phyloP scores from a whole-genome alignment of 1,140 invertebrate species.

The Olivierus martensii region DNA sequence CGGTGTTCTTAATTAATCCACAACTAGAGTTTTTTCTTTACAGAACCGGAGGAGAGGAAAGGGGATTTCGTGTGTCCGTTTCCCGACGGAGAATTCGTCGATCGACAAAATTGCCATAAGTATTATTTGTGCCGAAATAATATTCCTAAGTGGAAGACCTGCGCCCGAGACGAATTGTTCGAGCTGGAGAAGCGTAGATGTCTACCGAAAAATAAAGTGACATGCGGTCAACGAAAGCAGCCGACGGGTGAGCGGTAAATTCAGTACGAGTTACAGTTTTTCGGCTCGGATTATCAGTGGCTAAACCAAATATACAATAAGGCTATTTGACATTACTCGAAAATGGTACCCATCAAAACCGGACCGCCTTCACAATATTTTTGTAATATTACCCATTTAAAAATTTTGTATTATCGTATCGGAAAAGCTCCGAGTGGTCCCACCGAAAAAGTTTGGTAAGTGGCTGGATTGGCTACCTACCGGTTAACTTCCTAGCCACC shows the following conservation, averaged over 20 bases:
- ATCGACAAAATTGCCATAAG: not conserved
- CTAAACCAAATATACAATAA: too few relatives aligned
- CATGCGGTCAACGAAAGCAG: slow-evolving; percentile 1
- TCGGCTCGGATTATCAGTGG: too few relatives aligned
- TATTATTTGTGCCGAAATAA: slow-evolving; percentile 5
- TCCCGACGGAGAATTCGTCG: slow-evolving; percentile 2
- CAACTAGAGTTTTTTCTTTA: not conserved
- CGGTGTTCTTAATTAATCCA: not conserved
- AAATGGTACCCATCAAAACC: too few relatives aligned
- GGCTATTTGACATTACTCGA: too few relatives aligned
- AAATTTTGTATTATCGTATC: too few relatives aligned
- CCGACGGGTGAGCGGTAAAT: not conserved
- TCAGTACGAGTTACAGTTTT: too few relatives aligned
- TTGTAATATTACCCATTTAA: too few relatives aligned
- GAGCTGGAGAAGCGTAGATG: slow-evolving; percentile 1
- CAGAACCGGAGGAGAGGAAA: slow-evolving; percentile 1
- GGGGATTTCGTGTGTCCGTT: not conserved
- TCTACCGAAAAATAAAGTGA: not conserved
- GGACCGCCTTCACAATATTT: too few relatives aligned
- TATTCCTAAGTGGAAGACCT: not conserved
- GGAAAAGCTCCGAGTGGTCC: too few relatives aligned
- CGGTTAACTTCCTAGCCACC: too few relatives aligned
- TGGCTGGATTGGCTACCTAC: too few relatives aligned
- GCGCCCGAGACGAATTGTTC: not conserved
- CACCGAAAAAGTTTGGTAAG: too few relatives aligned